These are phyloP conservation scores for Haliclona indistincta DNA, from an alignment of 37 sponge, comb jelly and placozoan genomes.

Conservation along the genomic window DNA sequence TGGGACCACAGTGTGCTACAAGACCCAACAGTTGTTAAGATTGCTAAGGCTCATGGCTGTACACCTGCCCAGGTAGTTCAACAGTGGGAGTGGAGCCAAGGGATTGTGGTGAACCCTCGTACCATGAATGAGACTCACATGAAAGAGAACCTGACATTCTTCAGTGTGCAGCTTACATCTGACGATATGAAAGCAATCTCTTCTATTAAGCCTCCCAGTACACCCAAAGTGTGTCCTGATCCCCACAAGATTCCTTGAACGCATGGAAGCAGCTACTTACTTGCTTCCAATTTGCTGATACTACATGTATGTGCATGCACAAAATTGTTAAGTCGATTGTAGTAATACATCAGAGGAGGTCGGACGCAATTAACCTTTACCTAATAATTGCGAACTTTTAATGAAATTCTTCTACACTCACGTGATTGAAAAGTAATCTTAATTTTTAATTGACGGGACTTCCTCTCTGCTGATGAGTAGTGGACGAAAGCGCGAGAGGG, in stretches of 20 bases:
- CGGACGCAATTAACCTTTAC: too few species aligned
- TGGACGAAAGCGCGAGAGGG: too few species aligned
- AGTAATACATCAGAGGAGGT: too few species aligned
- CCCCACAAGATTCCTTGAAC: constrained; percentile 12
- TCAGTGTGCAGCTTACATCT: neutral
- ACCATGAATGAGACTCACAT: constrained; percentile 10
- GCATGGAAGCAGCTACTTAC: too few species aligned
- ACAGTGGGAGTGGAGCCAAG: constrained; percentile 6
- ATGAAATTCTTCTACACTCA: too few species aligned
- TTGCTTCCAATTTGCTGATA: too few species aligned
- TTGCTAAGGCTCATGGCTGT: neutral
- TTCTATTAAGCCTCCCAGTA: neutral
- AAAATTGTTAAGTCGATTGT: neutral
- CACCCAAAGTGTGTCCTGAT: constrained; percentile 24
- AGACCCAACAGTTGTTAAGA: neutral
- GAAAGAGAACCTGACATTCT: constrained; percentile 14
- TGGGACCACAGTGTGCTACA: constrained; percentile 6
- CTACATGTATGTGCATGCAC: constrained; percentile 4
- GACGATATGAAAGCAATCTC: constrained; percentile 14
- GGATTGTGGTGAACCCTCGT: constrained; percentile 21
- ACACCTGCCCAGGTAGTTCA: constrained; percentile 17
- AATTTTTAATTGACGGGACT: too few species aligned
- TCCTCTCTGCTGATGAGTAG: too few species aligned
- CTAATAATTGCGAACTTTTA: too few species aligned
- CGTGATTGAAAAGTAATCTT: too few species aligned